Conservation (phyloP, 2,113 vertebrate species). For the Osmerus mordax region DNA sequence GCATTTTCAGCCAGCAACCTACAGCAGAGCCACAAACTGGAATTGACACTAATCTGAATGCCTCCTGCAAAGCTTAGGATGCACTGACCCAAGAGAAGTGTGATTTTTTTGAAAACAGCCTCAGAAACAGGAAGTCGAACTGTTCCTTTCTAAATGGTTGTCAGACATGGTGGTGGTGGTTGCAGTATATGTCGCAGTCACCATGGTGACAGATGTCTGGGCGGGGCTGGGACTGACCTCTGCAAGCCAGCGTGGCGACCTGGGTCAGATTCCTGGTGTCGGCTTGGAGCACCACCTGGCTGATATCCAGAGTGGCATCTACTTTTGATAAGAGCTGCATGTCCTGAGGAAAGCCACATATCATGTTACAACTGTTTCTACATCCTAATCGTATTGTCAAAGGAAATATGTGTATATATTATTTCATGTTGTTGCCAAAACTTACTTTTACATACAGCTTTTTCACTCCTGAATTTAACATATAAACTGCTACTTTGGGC, state of each 20-base stretch:
- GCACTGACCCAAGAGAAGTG: too few relatives aligned
- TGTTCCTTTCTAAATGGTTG: neutral
- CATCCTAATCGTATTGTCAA: conserved; percentile 8
- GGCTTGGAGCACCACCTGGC: conserved; percentile 77
- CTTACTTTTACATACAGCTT: conserved; percentile 88
- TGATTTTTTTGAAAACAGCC: neutral
- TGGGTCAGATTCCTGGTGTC: conserved; percentile 85
- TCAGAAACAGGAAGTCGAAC: neutral
- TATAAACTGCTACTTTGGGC: conserved; percentile 80
- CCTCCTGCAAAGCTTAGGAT: too few relatives aligned
- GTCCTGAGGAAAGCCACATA: conserved; percentile 64
- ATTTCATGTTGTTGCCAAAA: neutral
- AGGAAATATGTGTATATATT: neutral
- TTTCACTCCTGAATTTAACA: conserved; percentile 88
- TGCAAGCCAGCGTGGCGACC: conserved; percentile 84
- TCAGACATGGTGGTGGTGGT: neutral
- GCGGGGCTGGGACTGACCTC: conserved; percentile 69
- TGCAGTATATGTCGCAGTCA: neutral
- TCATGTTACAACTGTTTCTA: too few relatives aligned
- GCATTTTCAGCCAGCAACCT: too few relatives aligned
- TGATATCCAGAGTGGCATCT: conserved; percentile 75
- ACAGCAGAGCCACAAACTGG: too few relatives aligned
- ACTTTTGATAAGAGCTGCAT: conserved; percentile 77
- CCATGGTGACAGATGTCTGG: neutral
- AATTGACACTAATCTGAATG: too few relatives aligned